These are phyloP conservation scores for Seira sanloemensis DNA, from an alignment of 2,888 invertebrate species.

Conservation along the genomic window DNA sequence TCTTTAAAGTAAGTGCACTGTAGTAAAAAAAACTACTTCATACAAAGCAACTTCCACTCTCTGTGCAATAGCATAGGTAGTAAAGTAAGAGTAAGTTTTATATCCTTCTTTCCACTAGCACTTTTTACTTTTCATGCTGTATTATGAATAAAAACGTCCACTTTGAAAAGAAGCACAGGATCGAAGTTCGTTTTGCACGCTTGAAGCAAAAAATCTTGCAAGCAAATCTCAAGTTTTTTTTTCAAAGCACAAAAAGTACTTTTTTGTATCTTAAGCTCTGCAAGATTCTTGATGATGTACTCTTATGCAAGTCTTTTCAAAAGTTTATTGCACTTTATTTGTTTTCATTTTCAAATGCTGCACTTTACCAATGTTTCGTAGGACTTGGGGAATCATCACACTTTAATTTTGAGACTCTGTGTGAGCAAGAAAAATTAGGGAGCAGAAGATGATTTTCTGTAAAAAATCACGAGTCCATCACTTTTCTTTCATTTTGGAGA, in stretches of 20 bases:
- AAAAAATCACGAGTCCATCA: not conserved
- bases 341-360: conserved; percentile 55
- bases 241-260: not conserved
- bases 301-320: conserved; percentile 62
- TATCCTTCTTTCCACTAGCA: conserved; percentile 46
- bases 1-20: no score
- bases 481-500: conserved; percentile 15
- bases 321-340: conserved; percentile 66
- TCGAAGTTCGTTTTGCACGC: no score
- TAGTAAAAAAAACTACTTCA: conserved; percentile 28
- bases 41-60: conserved; percentile 59
- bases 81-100: conserved; percentile 33
- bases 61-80: not conserved
- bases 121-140: conserved; percentile 32
- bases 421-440: not conserved
- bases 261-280: not conserved
- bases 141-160: no score
- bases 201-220: not conserved
- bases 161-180: no score
- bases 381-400: no score
- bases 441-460: not conserved
- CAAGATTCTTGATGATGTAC: conserved; percentile 23
- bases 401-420: no score
- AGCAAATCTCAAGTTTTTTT: not conserved
- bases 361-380: not conserved